Evolutionary conservation across 2,113 vertebrate species (phyloP).

Genomic region (Sinocyclocheilus rhinocerous): DNA sequence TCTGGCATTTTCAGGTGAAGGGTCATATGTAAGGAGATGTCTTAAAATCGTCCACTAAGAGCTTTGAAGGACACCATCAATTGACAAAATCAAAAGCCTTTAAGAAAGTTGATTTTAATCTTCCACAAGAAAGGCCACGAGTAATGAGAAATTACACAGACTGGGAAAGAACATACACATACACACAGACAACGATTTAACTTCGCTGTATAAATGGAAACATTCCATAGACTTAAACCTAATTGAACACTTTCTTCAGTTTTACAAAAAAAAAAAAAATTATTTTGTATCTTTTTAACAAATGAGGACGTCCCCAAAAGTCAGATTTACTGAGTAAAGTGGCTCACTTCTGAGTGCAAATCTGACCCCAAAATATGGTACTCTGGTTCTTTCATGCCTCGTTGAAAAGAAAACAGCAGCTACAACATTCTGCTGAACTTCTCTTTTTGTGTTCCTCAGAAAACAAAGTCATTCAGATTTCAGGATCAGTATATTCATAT

Average conservation of each 20-base stretch:
- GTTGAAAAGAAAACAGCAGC: neutral
- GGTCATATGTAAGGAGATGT: conserved; percentile 25
- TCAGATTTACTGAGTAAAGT: neutral
- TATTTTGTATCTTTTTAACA: neutral
- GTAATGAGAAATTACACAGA: conserved; percentile 13
- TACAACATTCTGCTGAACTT: neutral
- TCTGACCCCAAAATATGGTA: neutral
- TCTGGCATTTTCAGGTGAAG: conserved; percentile 20
- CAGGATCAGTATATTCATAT: neutral
- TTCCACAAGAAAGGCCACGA: neutral
- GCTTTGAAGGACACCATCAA: conserved; percentile 18
- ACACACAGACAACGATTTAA: neutral
- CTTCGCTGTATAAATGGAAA: neutral
- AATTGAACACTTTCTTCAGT: no score
- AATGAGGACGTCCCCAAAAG: neutral
- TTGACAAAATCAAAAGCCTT: conserved; percentile 9
- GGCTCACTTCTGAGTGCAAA: neutral
- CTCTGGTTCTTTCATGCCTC: no score
- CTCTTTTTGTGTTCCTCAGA: neutral
- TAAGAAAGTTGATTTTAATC: neutral
- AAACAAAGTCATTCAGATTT: neutral
- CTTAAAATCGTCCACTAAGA: neutral
- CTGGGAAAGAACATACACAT: neutral
- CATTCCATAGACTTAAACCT: neutral
- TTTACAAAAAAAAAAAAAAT: neutral